Base-by-base conservation (phyloP, 2,113 vertebrate genomes). In the Laticauda laticaudata region DNA sequence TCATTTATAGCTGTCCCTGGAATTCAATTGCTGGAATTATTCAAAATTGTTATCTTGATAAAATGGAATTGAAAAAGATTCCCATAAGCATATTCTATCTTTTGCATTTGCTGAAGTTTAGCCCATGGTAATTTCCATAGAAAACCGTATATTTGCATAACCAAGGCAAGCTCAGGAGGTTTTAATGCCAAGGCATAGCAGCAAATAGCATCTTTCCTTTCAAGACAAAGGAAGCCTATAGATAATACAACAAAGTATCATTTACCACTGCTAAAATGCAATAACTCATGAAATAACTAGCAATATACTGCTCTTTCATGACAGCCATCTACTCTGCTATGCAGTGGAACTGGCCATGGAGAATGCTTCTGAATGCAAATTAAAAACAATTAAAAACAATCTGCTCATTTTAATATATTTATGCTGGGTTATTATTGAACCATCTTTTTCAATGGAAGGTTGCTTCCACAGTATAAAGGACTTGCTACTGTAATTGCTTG, bases 31-130 rank as follows among this genome's bases (percentile, higher is more conserved):
- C 88, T 48, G 87, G 95, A 93, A 61, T 14, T 53, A 94, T 91
- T 95, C 57, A 64, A 95, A 94, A 96, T 75, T 64, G 43, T 94
- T 92, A 51, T 75, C 56, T 96, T 90, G 92, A n/a, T 93, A 54
- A 92, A 86, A 69, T 56, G 11, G 18, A 93, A 93, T 95, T 93
- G 92, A 20, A 89, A 75, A n/a, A 2, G 54, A 11, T 54, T 81
- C 59, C 20, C 29, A 81, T 39, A 34, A 91, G 6, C 59, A 18
- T 51, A 90, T 43, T 53, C 26, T 91, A 34, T 23, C 34, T 14
- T 56, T 91, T 24, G 43, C 24, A 55, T 91, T 34, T 61, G 20
- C 45, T 91, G n/a, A 48, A 91, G 64, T 54, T 86, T 55, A 56
- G 34, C 26, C 43, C 45, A 61, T 18, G 7, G 1, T n/a, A 85